Percentiles rank a stretch among this genome's conserved stretches.
Conservation (phyloP, 2,113 vertebrate species). For the Pimephales promelas region DNA sequence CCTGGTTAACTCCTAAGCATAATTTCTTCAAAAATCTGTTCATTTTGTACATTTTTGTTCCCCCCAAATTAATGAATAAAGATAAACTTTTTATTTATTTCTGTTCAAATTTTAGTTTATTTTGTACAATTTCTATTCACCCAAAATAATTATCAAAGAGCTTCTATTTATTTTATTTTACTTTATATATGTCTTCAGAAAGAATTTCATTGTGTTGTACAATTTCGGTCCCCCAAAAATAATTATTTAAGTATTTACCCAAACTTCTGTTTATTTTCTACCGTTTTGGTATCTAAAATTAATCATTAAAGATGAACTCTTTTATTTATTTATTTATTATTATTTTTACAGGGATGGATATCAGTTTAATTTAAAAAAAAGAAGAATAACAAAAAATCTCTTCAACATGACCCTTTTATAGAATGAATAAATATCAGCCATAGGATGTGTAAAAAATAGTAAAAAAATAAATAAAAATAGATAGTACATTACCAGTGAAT, state of each 20-base stretch:
- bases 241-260: neutral
- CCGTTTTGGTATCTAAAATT: neutral
- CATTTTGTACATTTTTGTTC: neutral
- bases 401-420: neutral
- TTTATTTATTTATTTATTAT: neutral
- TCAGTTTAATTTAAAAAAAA: neutral
- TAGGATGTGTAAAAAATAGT: conserved; percentile 37
- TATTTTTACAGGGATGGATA: neutral
- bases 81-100: neutral
- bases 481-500: conserved; percentile 55
- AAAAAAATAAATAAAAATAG: conserved; percentile 48
- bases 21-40: neutral
- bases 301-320: neutral
- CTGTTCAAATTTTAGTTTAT: neutral
- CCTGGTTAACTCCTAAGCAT: neutral
- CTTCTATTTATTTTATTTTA: neutral
- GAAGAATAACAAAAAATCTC: neutral
- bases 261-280: neutral
- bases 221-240: neutral
- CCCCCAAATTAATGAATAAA: neutral
- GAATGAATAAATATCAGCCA: neutral
- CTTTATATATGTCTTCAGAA: neutral
- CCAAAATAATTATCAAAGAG: neutral
- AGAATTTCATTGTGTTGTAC: neutral
- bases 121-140: neutral